Evolutionary conservation across 2,113 vertebrate species (phyloP).

Genomic region (Pithys albifrons): DNA sequence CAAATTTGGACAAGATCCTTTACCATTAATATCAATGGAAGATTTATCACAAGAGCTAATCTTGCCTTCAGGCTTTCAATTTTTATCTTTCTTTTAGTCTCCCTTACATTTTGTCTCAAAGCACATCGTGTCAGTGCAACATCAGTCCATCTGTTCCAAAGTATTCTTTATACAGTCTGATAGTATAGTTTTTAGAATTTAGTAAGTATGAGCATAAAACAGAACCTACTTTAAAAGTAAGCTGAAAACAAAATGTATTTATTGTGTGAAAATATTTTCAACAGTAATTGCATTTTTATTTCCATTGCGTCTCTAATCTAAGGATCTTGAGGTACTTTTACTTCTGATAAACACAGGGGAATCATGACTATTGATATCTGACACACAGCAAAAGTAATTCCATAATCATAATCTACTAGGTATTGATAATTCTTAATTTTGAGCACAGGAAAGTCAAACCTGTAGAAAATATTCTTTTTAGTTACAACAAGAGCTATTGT

Average conservation of each 20-base stretch:
- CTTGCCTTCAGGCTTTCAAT: not conserved
- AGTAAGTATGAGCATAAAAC: not conserved
- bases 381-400: not conserved
- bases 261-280: not conserved
- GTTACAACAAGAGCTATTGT: not conserved
- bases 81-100: not conserved
- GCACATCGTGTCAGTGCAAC: not conserved
- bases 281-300: not conserved
- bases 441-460: not conserved
- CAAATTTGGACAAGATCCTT: not conserved
- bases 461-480: not conserved
- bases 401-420: not conserved
- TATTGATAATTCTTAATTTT: not conserved
- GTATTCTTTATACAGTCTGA: not conserved
- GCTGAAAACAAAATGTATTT: not conserved
- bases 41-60: not conserved
- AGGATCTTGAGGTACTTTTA: not conserved
- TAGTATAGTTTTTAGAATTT: not conserved
- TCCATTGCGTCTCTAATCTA: not conserved
- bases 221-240: not conserved
- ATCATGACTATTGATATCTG: not conserved
- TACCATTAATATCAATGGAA: not conserved
- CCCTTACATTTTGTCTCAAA: not conserved
- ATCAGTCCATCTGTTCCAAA: not conserved
- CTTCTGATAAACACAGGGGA: not conserved